Evolutionary conservation across 1,140 invertebrate genomes (phyloP).

Genomic region (Idris sp.): DNA sequence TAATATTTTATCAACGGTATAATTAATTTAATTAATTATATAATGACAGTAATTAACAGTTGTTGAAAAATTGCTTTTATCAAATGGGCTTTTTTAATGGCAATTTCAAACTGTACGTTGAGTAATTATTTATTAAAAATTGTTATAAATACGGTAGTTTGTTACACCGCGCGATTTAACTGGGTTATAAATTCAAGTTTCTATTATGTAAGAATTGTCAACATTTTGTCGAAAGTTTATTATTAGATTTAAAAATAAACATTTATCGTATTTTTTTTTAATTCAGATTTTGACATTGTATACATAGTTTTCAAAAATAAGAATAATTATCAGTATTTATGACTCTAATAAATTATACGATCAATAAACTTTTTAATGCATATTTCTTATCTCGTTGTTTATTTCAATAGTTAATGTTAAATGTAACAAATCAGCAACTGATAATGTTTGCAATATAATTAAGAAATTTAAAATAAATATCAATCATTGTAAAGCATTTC

Average conservation of each 20-base stretch:
- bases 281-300: background rate
- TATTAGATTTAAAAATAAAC: conserved; percentile 16
- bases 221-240: conserved; percentile 3
- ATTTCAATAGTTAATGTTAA: background rate
- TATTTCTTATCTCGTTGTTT: too few species aligned
- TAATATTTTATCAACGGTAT: conserved; percentile 16
- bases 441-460: conserved; percentile 23
- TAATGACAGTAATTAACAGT: conserved; percentile 20
- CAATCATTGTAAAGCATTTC: conserved; percentile 18
- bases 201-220: conserved; percentile 34
- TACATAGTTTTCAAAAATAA: background rate
- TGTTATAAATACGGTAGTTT: conserved; percentile 34
- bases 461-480: conserved; percentile 27
- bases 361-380: conserved; percentile 5
- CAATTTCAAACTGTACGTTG: conserved; percentile 7
- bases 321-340: background rate
- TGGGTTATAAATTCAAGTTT: conserved; percentile 29
- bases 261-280: conserved; percentile 8
- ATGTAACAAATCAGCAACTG: conserved; percentile 12
- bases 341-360: conserved; percentile 4
- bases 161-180: conserved; percentile 14
- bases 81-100: conserved; percentile 4
- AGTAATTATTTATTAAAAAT: conserved; percentile 39
- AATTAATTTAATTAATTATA: conserved; percentile 33
- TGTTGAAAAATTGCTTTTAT: conserved; percentile 28